Evolutionary conservation across 2,888 invertebrate genomes (phyloP).

Genomic region (Apodemia hepburni): DNA sequence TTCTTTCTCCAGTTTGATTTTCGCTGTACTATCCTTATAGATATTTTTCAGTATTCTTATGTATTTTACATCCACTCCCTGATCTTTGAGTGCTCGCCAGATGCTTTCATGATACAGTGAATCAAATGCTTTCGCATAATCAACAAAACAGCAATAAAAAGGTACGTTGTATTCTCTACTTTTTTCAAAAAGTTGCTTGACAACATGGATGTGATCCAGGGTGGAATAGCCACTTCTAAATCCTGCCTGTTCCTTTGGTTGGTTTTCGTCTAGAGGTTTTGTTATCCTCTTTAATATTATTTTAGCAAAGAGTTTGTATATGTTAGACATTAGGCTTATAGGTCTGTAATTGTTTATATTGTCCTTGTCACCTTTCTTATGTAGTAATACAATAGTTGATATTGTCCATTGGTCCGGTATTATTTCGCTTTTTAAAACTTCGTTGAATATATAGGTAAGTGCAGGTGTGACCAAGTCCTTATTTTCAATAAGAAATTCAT

Average conservation of each 20-base stretch:
- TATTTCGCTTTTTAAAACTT: slow-evolving; percentile 2
- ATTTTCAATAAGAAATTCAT: neutral
- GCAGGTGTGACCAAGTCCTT: neutral
- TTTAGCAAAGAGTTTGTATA: slow-evolving; percentile 22
- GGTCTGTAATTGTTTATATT: slow-evolving; percentile 23
- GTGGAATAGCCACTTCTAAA: neutral
- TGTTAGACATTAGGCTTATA: slow-evolving; percentile 22
- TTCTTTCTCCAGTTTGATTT: too few relatives aligned
- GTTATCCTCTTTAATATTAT: slow-evolving; percentile 16
- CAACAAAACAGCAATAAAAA: neutral
- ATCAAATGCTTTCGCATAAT: neutral
- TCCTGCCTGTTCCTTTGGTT: neutral
- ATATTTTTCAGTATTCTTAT: neutral
- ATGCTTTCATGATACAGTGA: neutral
- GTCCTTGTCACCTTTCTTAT: slow-evolving; percentile 23
- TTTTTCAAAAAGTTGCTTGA: neutral
- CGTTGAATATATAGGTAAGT: slow-evolving; percentile 21
- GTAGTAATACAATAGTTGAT: slow-evolving; percentile 18
- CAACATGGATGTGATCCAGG: neutral
- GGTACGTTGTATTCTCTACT: neutral
- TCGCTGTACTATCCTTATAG: neutral
- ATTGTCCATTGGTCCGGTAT: slow-evolving; percentile 18
- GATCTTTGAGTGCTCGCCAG: neutral
- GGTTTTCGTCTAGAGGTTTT: neutral
- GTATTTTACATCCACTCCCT: neutral